Evolutionary conservation across 2,888 invertebrate genomes (phyloP), one percentile per base, ranked within the genome.

Genomic region (Diabrotica balteata): DNA sequence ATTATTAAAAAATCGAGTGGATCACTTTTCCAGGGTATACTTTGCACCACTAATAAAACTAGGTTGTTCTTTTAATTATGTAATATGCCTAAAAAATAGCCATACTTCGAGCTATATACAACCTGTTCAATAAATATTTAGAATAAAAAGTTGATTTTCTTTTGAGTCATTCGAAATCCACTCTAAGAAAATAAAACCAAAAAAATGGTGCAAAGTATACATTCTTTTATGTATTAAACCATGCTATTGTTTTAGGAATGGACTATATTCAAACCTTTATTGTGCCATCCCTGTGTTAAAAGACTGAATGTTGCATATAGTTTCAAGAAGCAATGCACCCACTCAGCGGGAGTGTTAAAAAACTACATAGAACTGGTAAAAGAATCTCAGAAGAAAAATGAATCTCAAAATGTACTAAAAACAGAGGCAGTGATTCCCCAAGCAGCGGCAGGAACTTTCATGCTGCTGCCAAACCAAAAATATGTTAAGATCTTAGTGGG

Each of bases 251-350:
- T 64, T 52, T 57, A 84, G 84, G 80, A 83, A 75, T 84, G 84
- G 84, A 75, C 74, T 7, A 73, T 74, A 44, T 80, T 77, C 71
- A 80, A 80, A 69, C 80, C 83, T 53, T 70, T 82, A 50, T 72
- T 83, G 71, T 84, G 84, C 72, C 80, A 80, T 66, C 78, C 79
- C 17, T 84, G 84, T 70, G 80, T 82, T 45, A 79, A 80, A 68
- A 79, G 80, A 59, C 73, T 83, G 63, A 81, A 83, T 69, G 77
- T 78, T 61, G 80, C 82, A 0, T 82, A 81, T 72, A 78, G 79
- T 64, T 84, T 84, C 72, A 82, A 81, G 73, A 81, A 80, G 68
- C 81, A 81, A 73, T 83, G 83, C 74, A 75, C 81, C 46, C 79
- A 81, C 75, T 80, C 82, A 22, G 78, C 80, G 54, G 76, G 77